These are phyloP conservation scores for Chionodraco myersi DNA, from an alignment of 2,113 vertebrate genomes.

Conservation along the genomic window DNA sequence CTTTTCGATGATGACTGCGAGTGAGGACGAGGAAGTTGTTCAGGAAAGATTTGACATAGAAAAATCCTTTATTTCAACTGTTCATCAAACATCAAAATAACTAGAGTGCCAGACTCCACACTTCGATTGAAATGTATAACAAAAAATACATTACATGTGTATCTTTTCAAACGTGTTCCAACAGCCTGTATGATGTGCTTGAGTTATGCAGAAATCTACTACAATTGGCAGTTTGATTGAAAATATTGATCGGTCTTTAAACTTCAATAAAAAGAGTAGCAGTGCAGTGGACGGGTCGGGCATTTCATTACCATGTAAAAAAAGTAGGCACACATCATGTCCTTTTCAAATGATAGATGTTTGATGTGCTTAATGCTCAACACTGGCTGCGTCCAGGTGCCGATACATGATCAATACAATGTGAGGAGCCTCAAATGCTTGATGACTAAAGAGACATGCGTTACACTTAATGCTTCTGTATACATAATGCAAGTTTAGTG, in stretches of 20 bases:
- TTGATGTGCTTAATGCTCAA: too few species aligned
- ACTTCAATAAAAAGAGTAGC: neutral
- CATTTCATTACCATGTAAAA: conserved; percentile 6
- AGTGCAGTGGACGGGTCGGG: neutral
- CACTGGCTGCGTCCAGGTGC: too few species aligned
- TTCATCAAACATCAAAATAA: conserved; percentile 1
- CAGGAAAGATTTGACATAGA: neutral
- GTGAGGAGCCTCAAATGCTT: too few species aligned
- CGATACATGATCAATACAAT: too few species aligned
- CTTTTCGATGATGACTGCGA: neutral
- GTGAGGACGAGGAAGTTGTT: neutral
- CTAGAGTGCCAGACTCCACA: conserved; percentile 11
- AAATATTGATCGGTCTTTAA: neutral
- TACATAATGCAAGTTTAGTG: too few species aligned
- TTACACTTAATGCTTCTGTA: too few species aligned
- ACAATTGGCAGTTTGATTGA: neutral
- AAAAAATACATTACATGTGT: neutral
- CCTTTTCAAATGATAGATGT: too few species aligned
- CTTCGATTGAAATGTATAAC: conserved; percentile 23
- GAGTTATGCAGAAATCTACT: neutral
- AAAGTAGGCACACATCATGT: neutral
- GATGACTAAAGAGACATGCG: too few species aligned
- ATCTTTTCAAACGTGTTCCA: neutral
- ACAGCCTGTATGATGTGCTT: neutral
- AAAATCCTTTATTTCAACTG: neutral